These are phyloP conservation scores for Melipona quadrifasciata DNA, from an alignment of 1,140 invertebrate species.

Conservation along the genomic window DNA sequence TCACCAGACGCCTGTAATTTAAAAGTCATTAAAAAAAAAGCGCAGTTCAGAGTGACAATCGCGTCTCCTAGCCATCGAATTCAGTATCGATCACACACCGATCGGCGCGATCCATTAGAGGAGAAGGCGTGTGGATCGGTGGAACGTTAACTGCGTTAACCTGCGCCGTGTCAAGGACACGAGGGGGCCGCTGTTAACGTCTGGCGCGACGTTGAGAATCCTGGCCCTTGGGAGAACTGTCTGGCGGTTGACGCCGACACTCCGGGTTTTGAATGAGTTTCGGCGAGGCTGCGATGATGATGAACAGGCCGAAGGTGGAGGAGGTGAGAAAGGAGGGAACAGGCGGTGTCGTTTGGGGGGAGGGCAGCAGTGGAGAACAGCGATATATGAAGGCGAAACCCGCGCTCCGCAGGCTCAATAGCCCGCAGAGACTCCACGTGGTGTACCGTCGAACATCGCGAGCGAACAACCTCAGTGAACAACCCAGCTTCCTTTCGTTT, in stretches of 20 bases:
- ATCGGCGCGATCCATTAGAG: not conserved
- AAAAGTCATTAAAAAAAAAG: too few relatives aligned
- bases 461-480: not conserved
- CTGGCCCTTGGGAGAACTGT: conserved; percentile 22
- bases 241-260: not conserved
- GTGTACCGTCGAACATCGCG: conserved; percentile 34
- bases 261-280: conserved; percentile 47
- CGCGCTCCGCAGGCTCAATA: conserved; percentile 77
- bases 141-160: conserved; percentile 23
- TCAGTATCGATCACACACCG: too few relatives aligned
- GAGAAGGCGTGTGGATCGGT: not conserved
- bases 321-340: conserved; percentile 57
- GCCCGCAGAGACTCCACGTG: conserved; percentile 74
- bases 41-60: too few relatives aligned
- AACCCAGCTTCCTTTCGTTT: not conserved
- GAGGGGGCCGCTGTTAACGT: too few relatives aligned
- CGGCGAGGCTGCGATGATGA: conserved; percentile 43
- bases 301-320: conserved; percentile 50
- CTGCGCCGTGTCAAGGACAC: conserved; percentile 40
- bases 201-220: not conserved
- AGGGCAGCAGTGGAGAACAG: conserved; percentile 60
- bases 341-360: conserved; percentile 51
- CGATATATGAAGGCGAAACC: conserved; percentile 81
- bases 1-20: too few relatives aligned
- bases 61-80: too few relatives aligned